These are phyloP conservation scores for Bostrychus sinensis DNA, from an alignment of 2,113 vertebrate genomes.

Conservation along the genomic window DNA sequence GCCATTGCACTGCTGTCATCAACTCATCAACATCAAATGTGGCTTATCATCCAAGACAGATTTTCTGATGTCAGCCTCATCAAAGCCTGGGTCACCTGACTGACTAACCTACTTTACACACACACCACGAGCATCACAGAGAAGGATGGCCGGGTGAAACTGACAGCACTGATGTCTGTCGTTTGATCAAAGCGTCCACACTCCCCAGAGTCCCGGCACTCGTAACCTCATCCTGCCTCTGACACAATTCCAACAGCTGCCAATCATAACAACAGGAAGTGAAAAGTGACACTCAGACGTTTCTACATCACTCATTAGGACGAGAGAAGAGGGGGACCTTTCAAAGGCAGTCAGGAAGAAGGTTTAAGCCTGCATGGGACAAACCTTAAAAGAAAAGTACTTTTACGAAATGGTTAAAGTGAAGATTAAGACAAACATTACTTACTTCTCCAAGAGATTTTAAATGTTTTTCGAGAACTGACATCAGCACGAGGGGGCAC, in stretches of 20 bases:
- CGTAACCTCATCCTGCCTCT: neutral
- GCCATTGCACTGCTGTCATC: neutral
- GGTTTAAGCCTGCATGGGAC: too few species aligned
- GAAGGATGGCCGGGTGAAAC: neutral
- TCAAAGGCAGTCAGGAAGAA: neutral
- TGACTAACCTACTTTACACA: neutral
- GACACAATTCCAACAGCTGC: constrained; percentile 43
- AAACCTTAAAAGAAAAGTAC: neutral
- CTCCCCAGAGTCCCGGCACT: neutral
- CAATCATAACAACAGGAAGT: constrained; percentile 39
- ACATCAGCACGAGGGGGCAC: too few species aligned
- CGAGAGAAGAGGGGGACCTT: neutral
- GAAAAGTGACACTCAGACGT: constrained; percentile 39
- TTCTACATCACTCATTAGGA: neutral
- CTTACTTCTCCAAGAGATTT: too few species aligned
- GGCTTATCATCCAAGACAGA: neutral
- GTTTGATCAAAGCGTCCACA: neutral
- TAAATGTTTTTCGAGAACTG: too few species aligned
- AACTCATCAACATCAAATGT: neutral
- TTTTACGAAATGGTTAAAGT: too few species aligned
- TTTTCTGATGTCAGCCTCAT: neutral
- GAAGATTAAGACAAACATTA: too few species aligned
- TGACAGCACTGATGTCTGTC: constrained; percentile 35
- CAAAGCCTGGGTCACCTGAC: neutral
- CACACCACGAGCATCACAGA: neutral